Conservation (phyloP, 2,113 vertebrate species). For the Hemiprocne comata region DNA sequence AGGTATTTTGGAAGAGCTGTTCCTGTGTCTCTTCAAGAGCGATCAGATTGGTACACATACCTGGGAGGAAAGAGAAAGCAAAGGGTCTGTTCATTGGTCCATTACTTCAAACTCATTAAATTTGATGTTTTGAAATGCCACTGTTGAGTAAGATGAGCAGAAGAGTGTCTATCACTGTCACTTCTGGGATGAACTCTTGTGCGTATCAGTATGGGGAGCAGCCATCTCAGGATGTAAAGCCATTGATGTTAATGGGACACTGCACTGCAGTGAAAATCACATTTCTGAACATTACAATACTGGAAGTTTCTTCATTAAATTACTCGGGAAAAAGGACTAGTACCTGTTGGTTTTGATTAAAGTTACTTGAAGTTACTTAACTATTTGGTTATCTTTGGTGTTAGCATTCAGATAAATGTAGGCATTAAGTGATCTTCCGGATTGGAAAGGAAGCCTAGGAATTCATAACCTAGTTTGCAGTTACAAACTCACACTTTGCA, state of each 20-base stretch:
- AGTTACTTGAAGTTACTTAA: neutral
- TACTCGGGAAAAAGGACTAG: neutral
- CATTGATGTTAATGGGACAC: neutral
- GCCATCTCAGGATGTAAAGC: neutral
- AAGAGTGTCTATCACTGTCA: neutral
- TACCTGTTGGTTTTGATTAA: neutral
- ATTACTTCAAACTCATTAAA: neutral
- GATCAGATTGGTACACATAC: neutral
- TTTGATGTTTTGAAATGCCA: neutral
- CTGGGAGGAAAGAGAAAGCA: neutral
- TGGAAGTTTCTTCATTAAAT: neutral
- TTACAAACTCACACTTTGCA: neutral
- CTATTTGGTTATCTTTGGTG: neutral
- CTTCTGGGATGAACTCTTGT: neutral
- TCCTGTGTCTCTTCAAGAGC: neutral
- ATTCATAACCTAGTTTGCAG: neutral
- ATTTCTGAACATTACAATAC: neutral
- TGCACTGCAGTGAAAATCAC: neutral
- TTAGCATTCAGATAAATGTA: neutral
- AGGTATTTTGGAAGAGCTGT: neutral
- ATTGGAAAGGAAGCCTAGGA: neutral
- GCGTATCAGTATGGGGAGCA: neutral
- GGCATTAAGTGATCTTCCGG: neutral
- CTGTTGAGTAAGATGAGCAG: neutral
- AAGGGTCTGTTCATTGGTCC: neutral